Percentiles rank a stretch among this genome's conserved stretches.
phyloP scores from a whole-genome alignment of 2,797 vertebrate genomes.

The Crenichthys baileyi region DNA sequence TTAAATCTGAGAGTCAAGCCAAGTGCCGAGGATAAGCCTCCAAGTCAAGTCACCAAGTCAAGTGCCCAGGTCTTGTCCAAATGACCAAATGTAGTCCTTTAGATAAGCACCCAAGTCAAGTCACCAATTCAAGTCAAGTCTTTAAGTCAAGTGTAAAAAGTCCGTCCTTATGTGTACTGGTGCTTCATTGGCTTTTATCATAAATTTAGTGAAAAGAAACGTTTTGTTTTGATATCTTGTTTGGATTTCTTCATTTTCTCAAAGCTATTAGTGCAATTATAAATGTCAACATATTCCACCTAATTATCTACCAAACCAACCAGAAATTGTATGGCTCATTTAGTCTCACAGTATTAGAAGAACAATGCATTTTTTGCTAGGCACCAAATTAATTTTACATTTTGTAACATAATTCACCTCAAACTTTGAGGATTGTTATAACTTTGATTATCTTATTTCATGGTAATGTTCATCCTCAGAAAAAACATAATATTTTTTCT shows the following conservation, averaged over 20 bases:
- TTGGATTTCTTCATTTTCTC: not conserved
- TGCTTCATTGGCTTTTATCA: not conserved
- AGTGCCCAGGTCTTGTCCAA: too few species aligned
- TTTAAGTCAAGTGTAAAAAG: not conserved
- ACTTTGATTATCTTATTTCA: not conserved
- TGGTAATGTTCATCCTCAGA: not conserved
- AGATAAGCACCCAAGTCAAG: not conserved
- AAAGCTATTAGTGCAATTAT: conserved; percentile 28
- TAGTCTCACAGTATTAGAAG: conserved; percentile 12
- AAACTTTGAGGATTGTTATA: not conserved
- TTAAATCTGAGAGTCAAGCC: too few species aligned
- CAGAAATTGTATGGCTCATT: conserved; percentile 19
- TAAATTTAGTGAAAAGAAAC: not conserved
- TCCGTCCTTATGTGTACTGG: not conserved
- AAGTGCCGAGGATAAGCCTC: too few species aligned
- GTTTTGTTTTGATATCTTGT: not conserved
- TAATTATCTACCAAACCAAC: not conserved
- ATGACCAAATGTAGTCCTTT: too few species aligned
- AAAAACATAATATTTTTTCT: not conserved
- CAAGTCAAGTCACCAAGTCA: too few species aligned
- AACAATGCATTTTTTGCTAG: not conserved
- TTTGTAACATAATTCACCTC: not conserved
- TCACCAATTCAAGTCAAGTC: not conserved
- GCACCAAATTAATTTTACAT: not conserved
- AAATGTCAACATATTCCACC: not conserved